These are phyloP conservation scores for Noctua comes DNA, from an alignment of 2,888 invertebrate genomes.

Conservation along the genomic window DNA sequence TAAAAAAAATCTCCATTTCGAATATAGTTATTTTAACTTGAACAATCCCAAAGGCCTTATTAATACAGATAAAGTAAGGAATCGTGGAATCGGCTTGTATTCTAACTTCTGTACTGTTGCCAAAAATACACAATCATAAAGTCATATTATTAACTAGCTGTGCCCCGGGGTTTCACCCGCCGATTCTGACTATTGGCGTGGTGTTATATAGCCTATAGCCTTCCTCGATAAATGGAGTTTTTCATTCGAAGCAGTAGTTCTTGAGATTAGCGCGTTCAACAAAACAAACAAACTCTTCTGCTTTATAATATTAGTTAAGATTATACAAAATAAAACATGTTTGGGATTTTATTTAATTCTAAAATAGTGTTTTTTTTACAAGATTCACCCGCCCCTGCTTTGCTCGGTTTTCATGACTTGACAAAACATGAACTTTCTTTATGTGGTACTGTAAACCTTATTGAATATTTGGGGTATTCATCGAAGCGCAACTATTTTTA, in stretches of 20 bases:
- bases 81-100: neutral
- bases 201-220: too few relatives aligned
- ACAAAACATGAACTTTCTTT: neutral
- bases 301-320: too few relatives aligned
- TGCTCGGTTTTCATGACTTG: neutral
- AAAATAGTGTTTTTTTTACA: neutral
- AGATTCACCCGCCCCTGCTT: neutral
- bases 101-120: neutral
- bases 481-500: too few relatives aligned
- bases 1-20: neutral
- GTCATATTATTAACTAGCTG: neutral
- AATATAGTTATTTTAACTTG: slow-evolving; percentile 14
- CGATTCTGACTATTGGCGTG: too few relatives aligned
- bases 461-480: neutral
- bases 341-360: neutral
- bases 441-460: neutral
- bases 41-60: neutral
- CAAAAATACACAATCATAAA: neutral
- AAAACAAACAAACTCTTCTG: too few relatives aligned
- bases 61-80: slow-evolving; percentile 12
- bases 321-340: neutral
- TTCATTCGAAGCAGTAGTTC: too few relatives aligned
- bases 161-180: too few relatives aligned
- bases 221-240: too few relatives aligned
- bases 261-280: too few relatives aligned